Conservation (phyloP, 2,113 vertebrate genomes). For the Bubo blakistoni region DNA sequence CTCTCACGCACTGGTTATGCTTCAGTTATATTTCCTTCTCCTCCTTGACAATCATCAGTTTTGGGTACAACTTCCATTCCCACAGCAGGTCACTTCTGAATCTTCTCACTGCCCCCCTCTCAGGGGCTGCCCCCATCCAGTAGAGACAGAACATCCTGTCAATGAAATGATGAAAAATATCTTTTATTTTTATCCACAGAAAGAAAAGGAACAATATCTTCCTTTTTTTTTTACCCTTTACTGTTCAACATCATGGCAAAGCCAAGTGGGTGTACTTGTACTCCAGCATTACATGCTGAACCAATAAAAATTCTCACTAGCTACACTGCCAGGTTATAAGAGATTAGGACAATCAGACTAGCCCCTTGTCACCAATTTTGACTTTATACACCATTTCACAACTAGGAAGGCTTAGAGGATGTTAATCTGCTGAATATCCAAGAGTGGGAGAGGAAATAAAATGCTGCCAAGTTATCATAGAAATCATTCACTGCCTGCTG, state of each 20-base stretch:
- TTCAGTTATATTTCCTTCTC: background rate
- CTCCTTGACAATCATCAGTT: background rate
- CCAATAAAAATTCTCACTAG: background rate
- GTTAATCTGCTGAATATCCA: conserved; percentile 14
- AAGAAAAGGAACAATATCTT: background rate
- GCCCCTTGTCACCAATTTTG: conserved; percentile 5
- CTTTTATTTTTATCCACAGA: background rate
- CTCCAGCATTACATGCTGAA: background rate
- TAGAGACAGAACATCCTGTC: background rate
- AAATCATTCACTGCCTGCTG: background rate
- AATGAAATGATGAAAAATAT: background rate
- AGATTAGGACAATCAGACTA: background rate
- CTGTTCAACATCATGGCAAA: background rate
- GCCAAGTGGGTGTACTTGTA: background rate
- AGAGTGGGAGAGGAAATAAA: conserved; percentile 33
- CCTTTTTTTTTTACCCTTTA: background rate
- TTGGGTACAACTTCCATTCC: background rate
- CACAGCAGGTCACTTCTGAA: background rate
- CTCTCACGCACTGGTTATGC: background rate
- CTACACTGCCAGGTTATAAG: background rate
- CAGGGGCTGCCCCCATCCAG: background rate
- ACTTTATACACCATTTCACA: conserved; percentile 51
- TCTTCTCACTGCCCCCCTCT: background rate
- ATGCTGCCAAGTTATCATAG: background rate
- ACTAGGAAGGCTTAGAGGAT: background rate